Percentiles rank a stretch among this genome's conserved stretches.
These are phyloP conservation scores for Ataeniobius toweri DNA, from an alignment of 2,797 vertebrate genomes.

Conservation along the genomic window DNA sequence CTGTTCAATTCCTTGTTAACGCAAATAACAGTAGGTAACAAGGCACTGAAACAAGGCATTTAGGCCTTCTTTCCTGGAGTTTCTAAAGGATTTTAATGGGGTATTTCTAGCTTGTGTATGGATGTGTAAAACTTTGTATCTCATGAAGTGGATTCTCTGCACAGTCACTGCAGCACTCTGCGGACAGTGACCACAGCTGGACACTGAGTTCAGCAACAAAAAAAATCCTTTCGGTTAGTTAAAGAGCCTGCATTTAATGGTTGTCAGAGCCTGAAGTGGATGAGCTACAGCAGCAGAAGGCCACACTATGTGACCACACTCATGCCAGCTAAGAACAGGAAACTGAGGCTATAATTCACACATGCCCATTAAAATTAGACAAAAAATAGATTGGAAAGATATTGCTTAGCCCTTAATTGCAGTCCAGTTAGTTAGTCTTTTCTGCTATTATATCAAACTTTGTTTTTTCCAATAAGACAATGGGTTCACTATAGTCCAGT, in stretches of 20 bases:
- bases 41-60: no score
- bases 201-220: neutral
- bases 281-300: neutral
- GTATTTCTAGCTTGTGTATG: neutral
- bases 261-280: neutral
- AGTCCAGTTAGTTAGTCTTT: neutral
- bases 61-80: neutral
- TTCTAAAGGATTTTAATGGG: neutral
- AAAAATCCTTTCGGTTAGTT: neutral
- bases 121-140: neutral
- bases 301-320: neutral
- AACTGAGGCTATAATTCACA: neutral
- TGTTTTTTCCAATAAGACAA: no score
- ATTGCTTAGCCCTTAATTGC: neutral
- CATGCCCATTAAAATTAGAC: neutral
- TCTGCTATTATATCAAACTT: neutral
- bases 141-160: neutral
- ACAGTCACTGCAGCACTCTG: neutral
- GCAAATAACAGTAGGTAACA: no score
- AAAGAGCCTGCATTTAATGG: neutral
- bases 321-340: neutral
- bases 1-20: neutral
- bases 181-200: neutral
- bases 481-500: no score
- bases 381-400: neutral